phyloP scores from a whole-genome alignment of 2,797 vertebrate species.

The Platalea minor region DNA sequence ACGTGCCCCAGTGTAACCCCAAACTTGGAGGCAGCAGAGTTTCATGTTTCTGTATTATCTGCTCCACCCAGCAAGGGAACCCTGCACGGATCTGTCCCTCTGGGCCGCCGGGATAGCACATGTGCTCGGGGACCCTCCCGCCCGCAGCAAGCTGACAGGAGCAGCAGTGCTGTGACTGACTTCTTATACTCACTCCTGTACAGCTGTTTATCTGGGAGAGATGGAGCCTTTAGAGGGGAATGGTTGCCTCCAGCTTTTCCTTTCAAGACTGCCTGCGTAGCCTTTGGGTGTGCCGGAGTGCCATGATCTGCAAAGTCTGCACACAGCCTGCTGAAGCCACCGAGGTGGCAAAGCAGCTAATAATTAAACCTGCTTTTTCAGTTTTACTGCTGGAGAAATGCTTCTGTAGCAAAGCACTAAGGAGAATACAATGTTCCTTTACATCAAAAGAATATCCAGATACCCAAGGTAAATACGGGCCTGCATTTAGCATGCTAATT shows the following conservation, averaged over 20 bases:
- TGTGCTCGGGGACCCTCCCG: not conserved
- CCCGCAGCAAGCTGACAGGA: not conserved
- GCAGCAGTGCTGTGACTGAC: not conserved
- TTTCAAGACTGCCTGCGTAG: not conserved
- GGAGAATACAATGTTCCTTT: constrained; percentile 19
- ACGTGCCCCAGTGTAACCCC: not conserved
- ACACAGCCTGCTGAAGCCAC: not conserved
- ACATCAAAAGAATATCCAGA: constrained; percentile 26
- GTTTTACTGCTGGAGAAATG: constrained; percentile 21
- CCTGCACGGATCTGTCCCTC: not conserved
- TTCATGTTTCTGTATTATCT: not conserved
- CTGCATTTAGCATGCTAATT: not conserved
- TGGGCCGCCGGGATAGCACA: not conserved
- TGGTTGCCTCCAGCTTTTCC: not conserved
- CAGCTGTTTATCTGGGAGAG: not conserved
- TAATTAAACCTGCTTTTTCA: constrained; percentile 46
- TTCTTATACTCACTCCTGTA: not conserved
- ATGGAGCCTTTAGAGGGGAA: not conserved
- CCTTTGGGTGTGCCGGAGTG: not conserved
- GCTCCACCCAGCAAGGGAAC: not conserved
- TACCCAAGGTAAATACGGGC: constrained; percentile 11
- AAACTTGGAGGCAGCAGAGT: not conserved
- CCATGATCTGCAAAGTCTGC: not conserved
- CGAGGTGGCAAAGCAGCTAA: constrained; percentile 10
- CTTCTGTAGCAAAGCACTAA: not conserved